phyloP scores from a whole-genome alignment of 2,797 vertebrate genomes.

The Podarcis siculus region DNA sequence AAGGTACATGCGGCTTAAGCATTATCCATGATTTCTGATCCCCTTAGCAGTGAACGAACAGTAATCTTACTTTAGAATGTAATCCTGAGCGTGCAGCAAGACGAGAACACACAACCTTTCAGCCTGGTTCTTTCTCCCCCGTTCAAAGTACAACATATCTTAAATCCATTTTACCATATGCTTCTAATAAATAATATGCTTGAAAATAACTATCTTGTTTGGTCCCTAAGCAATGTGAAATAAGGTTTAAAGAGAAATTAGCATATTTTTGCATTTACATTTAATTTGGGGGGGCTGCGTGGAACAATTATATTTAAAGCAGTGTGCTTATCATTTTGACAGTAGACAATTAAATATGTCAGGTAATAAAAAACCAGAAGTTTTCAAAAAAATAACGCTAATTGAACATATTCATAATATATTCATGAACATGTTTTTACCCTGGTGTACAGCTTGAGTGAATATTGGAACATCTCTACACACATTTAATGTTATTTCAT shows the following conservation, averaged over 20 bases:
- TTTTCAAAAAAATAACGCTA: not conserved
- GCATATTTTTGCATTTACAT: not conserved
- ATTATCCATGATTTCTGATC: constrained; percentile 55
- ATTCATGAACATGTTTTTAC: constrained; percentile 38
- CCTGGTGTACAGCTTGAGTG: not conserved
- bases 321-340: constrained; percentile 19
- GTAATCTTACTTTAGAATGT: constrained; percentile 62
- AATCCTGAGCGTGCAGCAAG: constrained; percentile 42
- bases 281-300: not conserved
- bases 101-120: constrained; percentile 29
- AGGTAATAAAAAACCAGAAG: not conserved
- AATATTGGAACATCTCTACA: constrained; percentile 45
- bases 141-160: constrained; percentile 3
- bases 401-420: constrained; percentile 39
- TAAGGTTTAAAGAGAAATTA: not conserved
- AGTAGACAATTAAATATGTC: not conserved
- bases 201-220: not conserved
- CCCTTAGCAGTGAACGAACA: constrained; percentile 4
- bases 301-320: constrained; percentile 38
- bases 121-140: not conserved
- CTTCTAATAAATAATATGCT: constrained; percentile 45
- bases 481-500: constrained; percentile 57
- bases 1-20: constrained; percentile 19
- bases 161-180: constrained; percentile 12
- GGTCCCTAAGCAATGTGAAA: constrained; percentile 30